These are phyloP conservation scores for Lepus timidus DNA, from an alignment of 2,113 vertebrate genomes.

Conservation along the genomic window DNA sequence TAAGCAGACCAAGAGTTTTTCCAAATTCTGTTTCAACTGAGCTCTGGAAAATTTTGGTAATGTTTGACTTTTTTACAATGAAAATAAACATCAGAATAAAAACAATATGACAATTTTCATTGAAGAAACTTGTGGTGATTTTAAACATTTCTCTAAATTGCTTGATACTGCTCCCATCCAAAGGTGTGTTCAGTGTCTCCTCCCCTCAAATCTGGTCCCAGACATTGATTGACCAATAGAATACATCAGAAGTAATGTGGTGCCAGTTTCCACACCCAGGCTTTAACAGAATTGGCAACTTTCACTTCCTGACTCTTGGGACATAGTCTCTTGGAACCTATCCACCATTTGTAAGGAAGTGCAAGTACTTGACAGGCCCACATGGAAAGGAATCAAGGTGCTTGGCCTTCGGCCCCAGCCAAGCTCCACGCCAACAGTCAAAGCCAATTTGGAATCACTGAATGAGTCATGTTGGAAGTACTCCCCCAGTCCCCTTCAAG, in stretches of 20 bases:
- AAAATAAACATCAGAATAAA: conserved; percentile 58
- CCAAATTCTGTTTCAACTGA: neutral
- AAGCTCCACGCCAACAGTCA: neutral
- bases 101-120: neutral
- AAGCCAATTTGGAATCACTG: conserved; percentile 21
- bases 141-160: conserved; percentile 33
- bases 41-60: neutral
- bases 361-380: neutral
- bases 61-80: neutral
- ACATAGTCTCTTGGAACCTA: conserved; percentile 23
- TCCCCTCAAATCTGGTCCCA: neutral
- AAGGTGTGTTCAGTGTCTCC: neutral
- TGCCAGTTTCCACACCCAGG: conserved; percentile 35
- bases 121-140: conserved; percentile 8
- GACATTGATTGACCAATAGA: neutral
- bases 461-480: conserved; percentile 45
- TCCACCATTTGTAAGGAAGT: conserved; percentile 34
- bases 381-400: conserved; percentile 25
- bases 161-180: neutral
- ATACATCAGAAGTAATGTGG: neutral
- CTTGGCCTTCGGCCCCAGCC: neutral
- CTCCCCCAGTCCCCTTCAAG: neutral
- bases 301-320: conserved; percentile 18
- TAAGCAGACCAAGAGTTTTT: neutral
- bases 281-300: conserved; percentile 7